Evolutionary conservation across 2,113 vertebrate species (phyloP).

Genomic region (Paralichthys olivaceus): DNA sequence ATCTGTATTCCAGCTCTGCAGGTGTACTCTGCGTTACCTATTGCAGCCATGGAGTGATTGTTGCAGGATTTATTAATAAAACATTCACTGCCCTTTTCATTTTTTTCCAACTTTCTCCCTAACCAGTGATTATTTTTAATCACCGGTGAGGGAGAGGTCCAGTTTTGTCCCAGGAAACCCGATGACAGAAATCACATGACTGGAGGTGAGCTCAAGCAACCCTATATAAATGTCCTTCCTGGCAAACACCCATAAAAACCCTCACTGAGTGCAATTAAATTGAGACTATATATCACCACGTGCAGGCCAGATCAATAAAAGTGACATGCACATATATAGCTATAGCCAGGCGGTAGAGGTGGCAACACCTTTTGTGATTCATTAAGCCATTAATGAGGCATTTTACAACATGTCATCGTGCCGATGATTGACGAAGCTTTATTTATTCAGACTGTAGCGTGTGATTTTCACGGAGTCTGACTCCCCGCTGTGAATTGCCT

Average conservation of each 20-base stretch:
- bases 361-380: constrained; percentile 75
- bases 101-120: constrained; percentile 14
- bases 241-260: constrained; percentile 73
- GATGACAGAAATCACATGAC: constrained; percentile 58
- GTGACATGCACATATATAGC: constrained; percentile 68
- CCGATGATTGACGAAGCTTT: constrained; percentile 73
- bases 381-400: constrained; percentile 83
- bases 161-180: constrained; percentile 46
- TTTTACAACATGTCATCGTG: constrained; percentile 71
- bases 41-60: constrained; percentile 27
- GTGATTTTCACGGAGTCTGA: constrained; percentile 47
- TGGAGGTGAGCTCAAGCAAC: constrained; percentile 45
- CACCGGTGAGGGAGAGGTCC: constrained; percentile 22
- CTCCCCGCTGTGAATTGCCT: constrained; percentile 19
- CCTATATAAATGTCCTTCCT: constrained; percentile 72
- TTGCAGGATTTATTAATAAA: constrained; percentile 58
- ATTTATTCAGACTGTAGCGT: constrained; percentile 55
- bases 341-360: constrained; percentile 43
- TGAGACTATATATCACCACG: constrained; percentile 78
- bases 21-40: not conserved
- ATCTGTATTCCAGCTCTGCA: constrained; percentile 44
- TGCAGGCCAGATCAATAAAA: constrained; percentile 76
- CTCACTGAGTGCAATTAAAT: constrained; percentile 80
- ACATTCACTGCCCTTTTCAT: constrained; percentile 39
- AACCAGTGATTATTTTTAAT: constrained; percentile 64